Conservation (phyloP, 1,140 invertebrate genomes). For the Eueides isabella region DNA sequence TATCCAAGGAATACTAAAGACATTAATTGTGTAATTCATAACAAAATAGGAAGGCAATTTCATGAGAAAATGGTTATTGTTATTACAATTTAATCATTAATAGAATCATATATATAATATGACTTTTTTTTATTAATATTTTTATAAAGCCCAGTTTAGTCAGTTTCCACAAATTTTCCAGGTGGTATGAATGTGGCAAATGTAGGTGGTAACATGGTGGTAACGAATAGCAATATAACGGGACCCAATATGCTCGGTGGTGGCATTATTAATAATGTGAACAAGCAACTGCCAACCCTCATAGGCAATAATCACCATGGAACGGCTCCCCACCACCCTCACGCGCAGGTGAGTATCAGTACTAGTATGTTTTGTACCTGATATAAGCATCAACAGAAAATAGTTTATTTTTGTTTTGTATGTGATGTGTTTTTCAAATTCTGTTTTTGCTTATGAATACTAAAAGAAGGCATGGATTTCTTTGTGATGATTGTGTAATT, state of each 20-base stretch:
- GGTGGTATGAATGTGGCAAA: conserved; percentile 85
- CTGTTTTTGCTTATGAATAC: too few relatives aligned
- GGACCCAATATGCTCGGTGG: conserved; percentile 84
- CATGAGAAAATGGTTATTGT: too few relatives aligned
- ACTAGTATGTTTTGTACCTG: neutral
- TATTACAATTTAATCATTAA: too few relatives aligned
- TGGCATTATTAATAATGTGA: conserved; percentile 86
- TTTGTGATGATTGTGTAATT: too few relatives aligned
- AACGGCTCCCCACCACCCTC: conserved; percentile 67
- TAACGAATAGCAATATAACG: conserved; percentile 86
- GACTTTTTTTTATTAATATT: neutral
- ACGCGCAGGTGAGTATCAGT: conserved; percentile 71
- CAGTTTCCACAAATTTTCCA: conserved; percentile 22
- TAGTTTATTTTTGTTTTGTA: too few relatives aligned
- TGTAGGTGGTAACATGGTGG: conserved; percentile 86
- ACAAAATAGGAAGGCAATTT: too few relatives aligned
- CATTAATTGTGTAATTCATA: too few relatives aligned
- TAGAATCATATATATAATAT: too few relatives aligned
- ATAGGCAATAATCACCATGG: conserved; percentile 80
- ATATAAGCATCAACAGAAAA: too few relatives aligned
- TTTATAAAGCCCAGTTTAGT: neutral
- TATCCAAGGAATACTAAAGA: too few relatives aligned
- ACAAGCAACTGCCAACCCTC: conserved; percentile 85
- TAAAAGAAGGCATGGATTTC: too few relatives aligned
- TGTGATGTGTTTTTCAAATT: too few relatives aligned